Conservation (phyloP, 2,797 vertebrate species). For the Phataginus tetradactyla region DNA sequence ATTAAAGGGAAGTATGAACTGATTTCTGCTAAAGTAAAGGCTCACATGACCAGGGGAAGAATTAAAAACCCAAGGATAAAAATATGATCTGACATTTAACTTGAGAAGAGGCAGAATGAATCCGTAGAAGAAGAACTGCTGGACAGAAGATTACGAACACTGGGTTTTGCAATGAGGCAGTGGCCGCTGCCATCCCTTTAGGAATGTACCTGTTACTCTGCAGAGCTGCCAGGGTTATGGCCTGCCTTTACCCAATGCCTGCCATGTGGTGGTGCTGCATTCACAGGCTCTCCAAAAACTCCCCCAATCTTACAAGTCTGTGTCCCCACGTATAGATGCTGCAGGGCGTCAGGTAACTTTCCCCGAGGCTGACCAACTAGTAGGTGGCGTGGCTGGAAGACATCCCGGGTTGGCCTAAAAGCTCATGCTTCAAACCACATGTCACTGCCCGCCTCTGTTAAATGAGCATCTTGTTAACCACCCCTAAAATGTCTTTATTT, state of each 20-base stretch:
- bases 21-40: neutral
- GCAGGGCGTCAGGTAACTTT: neutral
- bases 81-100: neutral
- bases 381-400: neutral
- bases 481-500: neutral
- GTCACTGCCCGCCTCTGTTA: neutral
- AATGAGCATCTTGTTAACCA: neutral
- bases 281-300: neutral
- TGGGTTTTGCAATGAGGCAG: neutral
- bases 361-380: fast-evolving
- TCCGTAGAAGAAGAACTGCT: neutral
- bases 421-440: fast-evolving
- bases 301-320: neutral
- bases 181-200: neutral
- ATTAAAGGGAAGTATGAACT: neutral
- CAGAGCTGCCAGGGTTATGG: fast-evolving
- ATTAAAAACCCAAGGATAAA: neutral
- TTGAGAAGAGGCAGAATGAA: neutral
- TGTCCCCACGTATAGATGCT: neutral
- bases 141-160: neutral
- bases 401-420: neutral
- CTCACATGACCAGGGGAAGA: neutral
- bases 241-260: neutral
- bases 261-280: fast-evolving
- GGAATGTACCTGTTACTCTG: neutral